Conservation (phyloP, 1,140 invertebrate species). For the Lithobius niger region DNA sequence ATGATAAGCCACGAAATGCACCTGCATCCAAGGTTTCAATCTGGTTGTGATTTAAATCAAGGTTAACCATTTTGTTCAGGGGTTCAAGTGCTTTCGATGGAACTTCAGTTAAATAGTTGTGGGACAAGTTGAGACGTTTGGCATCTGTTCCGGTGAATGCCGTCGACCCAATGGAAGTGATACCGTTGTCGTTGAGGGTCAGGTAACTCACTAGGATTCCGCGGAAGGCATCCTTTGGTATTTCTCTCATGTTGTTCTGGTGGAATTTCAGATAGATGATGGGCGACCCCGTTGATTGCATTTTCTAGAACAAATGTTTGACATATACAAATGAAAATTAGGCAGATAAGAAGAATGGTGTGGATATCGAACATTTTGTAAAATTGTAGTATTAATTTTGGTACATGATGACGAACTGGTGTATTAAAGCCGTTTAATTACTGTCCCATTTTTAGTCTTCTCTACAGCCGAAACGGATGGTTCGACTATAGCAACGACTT, state of each 20-base stretch:
- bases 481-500: too few relatives aligned
- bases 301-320: too few relatives aligned
- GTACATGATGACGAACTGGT: too few relatives aligned
- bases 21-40: constrained; percentile 19
- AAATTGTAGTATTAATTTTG: too few relatives aligned
- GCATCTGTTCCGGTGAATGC: constrained; percentile 7
- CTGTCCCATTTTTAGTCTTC: too few relatives aligned
- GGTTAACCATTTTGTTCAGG: constrained; percentile 15
- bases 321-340: too few relatives aligned
- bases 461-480: too few relatives aligned
- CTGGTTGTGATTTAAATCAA: constrained; percentile 21
- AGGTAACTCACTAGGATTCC: constrained; percentile 72
- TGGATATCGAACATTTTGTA: too few relatives aligned
- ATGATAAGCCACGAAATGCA: constrained; percentile 20
- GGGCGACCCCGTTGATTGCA: constrained; percentile 27
- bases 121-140: constrained; percentile 23
- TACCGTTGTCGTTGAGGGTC: constrained; percentile 57
- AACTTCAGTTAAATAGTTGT: constrained; percentile 19
- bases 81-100: constrained; percentile 18
- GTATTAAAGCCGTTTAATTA: too few relatives aligned
- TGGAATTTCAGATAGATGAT: constrained; percentile 72
- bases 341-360: too few relatives aligned
- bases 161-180: neutral
- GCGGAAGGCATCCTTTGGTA: constrained; percentile 71
- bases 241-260: constrained; percentile 64